A percentile compares a stretch with the other conserved stretches of the same genome.
Conservation (phyloP, 2,888 invertebrate genomes). For the Tinea pellionella region DNA sequence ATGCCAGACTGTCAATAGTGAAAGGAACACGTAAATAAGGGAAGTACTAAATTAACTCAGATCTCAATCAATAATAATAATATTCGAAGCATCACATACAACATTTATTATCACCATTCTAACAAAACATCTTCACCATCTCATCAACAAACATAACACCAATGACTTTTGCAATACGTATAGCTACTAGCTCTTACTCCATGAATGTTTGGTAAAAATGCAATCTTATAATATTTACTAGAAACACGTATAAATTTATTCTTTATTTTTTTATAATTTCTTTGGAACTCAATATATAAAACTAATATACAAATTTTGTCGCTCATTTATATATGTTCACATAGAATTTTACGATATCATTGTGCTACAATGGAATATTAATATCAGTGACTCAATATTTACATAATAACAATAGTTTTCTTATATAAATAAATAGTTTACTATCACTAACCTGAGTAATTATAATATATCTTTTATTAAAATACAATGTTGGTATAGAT, state of each 20-base stretch:
- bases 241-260: too few relatives aligned
- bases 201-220: background rate
- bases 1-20: too few relatives aligned
- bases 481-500: background rate
- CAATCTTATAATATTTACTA: background rate
- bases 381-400: background rate
- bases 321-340: background rate
- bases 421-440: conserved; percentile 3
- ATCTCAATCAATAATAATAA: too few relatives aligned
- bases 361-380: background rate
- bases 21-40: too few relatives aligned
- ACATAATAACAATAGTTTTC: background rate
- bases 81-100: conserved; percentile 8
- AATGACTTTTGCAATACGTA: background rate
- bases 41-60: too few relatives aligned
- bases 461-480: background rate
- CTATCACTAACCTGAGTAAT: conserved; percentile 8
- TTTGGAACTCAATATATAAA: background rate
- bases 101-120: conserved; percentile 12
- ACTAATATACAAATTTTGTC: background rate
- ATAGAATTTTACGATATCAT: background rate
- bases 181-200: background rate
- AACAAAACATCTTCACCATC: background rate
- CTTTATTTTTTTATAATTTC: background rate
- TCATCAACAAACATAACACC: background rate